Conservation (phyloP, 2,888 invertebrate genomes). For the Patella pellucida region DNA sequence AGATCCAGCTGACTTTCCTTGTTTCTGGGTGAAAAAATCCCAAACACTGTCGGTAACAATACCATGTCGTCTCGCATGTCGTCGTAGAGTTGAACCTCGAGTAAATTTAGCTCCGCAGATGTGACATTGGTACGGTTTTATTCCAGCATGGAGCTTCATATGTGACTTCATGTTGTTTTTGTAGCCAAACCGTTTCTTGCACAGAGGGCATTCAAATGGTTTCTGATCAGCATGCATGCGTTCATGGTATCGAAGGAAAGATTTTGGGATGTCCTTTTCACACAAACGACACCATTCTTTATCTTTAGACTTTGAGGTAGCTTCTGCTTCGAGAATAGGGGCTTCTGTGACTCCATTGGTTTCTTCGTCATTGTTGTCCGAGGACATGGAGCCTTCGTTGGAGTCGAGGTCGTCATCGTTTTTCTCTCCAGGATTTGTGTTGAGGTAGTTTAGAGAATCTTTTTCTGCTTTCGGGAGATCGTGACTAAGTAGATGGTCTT, state of each 20-base stretch:
- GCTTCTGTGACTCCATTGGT: conserved; percentile 14
- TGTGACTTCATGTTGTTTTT: conserved; percentile 67
- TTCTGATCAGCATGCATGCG: conserved; percentile 62
- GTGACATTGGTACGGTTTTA: conserved; percentile 63
- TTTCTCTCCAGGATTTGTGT: conserved; percentile 7
- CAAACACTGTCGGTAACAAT: conserved; percentile 56
- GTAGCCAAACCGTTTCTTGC: conserved; percentile 64
- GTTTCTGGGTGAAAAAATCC: conserved; percentile 47
- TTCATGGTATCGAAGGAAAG: conserved; percentile 60
- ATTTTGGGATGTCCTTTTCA: conserved; percentile 57
- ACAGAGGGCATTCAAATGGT: conserved; percentile 62
- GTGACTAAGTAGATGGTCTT: conserved; percentile 52
- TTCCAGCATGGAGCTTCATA: conserved; percentile 62
- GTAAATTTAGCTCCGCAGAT: conserved; percentile 64
- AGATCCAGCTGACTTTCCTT: conserved; percentile 8
- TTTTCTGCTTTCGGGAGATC: conserved; percentile 46
- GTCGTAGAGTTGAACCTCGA: conserved; percentile 60
- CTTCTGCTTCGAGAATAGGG: conserved; percentile 17
- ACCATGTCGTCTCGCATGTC: conserved; percentile 61
- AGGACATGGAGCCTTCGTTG: conserved; percentile 33
- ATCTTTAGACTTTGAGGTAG: conserved; percentile 33
- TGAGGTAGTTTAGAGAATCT: conserved; percentile 47
- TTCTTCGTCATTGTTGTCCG: conserved; percentile 24
- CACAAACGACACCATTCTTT: conserved; percentile 60
- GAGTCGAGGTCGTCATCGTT: conserved; percentile 37